Evolutionary conservation across 2,888 invertebrate species (phyloP).

Genomic region (Nycteola revayana): DNA sequence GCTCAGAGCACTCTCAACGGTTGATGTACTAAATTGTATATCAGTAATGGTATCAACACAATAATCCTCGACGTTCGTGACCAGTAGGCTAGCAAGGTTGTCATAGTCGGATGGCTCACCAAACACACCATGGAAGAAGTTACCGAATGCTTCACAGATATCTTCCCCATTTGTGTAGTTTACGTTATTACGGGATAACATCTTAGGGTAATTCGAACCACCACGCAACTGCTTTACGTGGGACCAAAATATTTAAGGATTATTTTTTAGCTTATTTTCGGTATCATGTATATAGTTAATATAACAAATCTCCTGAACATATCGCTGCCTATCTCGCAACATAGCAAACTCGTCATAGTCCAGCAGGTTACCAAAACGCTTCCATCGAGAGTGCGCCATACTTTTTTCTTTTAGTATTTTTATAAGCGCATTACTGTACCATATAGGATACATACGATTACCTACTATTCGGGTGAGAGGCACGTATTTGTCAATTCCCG

Average conservation of each 20-base stretch:
- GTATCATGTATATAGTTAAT: background rate
- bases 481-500: background rate
- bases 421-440: constrained; percentile 2
- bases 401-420: constrained; percentile 6
- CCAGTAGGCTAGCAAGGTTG: no score
- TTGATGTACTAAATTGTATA: no score
- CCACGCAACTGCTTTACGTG: constrained; percentile 2
- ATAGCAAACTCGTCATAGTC: constrained; percentile 4
- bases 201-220: constrained; percentile 2
- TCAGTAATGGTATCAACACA: no score
- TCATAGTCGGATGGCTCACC: background rate
- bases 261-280: background rate
- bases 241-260: background rate
- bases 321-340: constrained; percentile 1
- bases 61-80: no score
- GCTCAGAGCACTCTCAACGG: no score
- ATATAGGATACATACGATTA: background rate
- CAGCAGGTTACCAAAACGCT: background rate
- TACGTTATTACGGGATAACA: background rate
- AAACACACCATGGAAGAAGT: constrained; percentile 3
- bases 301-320: constrained; percentile 1
- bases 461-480: background rate
- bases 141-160: constrained; percentile 3
- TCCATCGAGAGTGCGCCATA: constrained; percentile 3
- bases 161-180: constrained; percentile 1